Percentiles rank a stretch among this genome's conserved stretches.
phyloP scores from a whole-genome alignment of 2,888 invertebrate genomes.

The Scaptomyza parva region DNA sequence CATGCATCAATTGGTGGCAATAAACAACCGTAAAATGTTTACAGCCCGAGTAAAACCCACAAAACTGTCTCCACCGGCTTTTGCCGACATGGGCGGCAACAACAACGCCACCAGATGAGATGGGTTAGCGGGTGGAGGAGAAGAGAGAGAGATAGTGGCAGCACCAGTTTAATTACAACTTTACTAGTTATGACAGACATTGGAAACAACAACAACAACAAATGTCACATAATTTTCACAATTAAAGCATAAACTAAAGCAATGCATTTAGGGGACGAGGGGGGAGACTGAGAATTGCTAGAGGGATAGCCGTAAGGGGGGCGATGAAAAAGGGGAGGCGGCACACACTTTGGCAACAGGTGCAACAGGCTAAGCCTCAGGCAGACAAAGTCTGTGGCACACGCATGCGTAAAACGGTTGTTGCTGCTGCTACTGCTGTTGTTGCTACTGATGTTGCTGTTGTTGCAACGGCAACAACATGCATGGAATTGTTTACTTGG shows the following conservation, averaged over 20 bases:
- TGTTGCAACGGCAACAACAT: constrained; percentile 67
- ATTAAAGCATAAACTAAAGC: constrained; percentile 77
- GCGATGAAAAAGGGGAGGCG: neutral
- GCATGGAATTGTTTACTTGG: constrained; percentile 68
- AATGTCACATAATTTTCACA: constrained; percentile 79
- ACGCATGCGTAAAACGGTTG: constrained; percentile 80
- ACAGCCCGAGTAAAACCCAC: constrained; percentile 68
- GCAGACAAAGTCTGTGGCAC: constrained; percentile 54
- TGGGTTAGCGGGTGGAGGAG: neutral
- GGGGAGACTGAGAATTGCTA: neutral
- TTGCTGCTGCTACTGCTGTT: constrained; percentile 36
- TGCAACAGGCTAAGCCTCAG: constrained; percentile 56
- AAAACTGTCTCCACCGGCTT: constrained; percentile 59
- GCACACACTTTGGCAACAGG: constrained; percentile 56
- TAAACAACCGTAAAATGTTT: constrained; percentile 76
- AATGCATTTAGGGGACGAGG: constrained; percentile 23
- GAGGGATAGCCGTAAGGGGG: neutral
- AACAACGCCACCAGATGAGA: constrained; percentile 41
- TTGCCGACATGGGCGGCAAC: constrained; percentile 60
- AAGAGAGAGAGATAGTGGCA: constrained; percentile 12
- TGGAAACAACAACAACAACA: constrained; percentile 50
- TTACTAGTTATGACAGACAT: constrained; percentile 75
- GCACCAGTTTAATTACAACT: constrained; percentile 75
- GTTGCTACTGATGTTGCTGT: constrained; percentile 27
- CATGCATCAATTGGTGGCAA: constrained; percentile 70